Conservation (phyloP, 1,140 invertebrate species). For the Sminthurinus signatus region DNA sequence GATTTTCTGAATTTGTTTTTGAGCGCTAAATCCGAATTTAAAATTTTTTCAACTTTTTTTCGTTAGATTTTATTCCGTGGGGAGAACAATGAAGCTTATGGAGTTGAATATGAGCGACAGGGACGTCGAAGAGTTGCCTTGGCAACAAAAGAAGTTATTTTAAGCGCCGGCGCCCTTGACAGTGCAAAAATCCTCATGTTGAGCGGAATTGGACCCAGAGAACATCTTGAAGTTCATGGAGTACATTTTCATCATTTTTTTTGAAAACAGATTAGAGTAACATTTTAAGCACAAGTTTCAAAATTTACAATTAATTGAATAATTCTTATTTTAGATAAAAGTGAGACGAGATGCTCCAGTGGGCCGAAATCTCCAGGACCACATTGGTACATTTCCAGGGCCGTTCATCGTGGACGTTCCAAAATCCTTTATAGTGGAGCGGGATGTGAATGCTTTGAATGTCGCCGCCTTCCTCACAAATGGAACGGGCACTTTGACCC, state of each 20-base stretch:
- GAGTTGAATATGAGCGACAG: slow-evolving; percentile 33
- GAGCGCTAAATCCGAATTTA: neutral
- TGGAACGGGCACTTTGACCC: slow-evolving; percentile 31
- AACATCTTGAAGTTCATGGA: slow-evolving; percentile 23
- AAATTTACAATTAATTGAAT: neutral
- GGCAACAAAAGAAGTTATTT: slow-evolving; percentile 39
- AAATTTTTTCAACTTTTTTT: neutral
- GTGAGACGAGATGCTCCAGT: slow-evolving; percentile 27
- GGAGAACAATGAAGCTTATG: slow-evolving; percentile 38
- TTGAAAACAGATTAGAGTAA: neutral
- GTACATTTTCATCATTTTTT: slow-evolving; percentile 6
- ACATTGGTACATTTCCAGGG: slow-evolving; percentile 39
- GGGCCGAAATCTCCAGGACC: slow-evolving; percentile 38
- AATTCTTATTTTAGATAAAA: slow-evolving; percentile 26
- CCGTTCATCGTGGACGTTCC: slow-evolving; percentile 31
- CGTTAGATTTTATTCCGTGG: slow-evolving; percentile 33
- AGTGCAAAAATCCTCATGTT: slow-evolving; percentile 36
- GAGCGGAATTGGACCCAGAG: slow-evolving; percentile 26
- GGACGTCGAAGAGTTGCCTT: slow-evolving; percentile 28
- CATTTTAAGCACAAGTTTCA: too few species aligned
- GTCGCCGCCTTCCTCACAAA: slow-evolving; percentile 26
- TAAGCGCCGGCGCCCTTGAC: slow-evolving; percentile 34
- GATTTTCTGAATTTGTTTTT: neutral
- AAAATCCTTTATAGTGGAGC: slow-evolving; percentile 33
- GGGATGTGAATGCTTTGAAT: slow-evolving; percentile 21